Percentiles rank a stretch among this genome's conserved stretches.
phyloP scores from a whole-genome alignment of 30 jellyfish, hydroid and myxozoan species.

The Hydractinia symbiolongicarpus region DNA sequence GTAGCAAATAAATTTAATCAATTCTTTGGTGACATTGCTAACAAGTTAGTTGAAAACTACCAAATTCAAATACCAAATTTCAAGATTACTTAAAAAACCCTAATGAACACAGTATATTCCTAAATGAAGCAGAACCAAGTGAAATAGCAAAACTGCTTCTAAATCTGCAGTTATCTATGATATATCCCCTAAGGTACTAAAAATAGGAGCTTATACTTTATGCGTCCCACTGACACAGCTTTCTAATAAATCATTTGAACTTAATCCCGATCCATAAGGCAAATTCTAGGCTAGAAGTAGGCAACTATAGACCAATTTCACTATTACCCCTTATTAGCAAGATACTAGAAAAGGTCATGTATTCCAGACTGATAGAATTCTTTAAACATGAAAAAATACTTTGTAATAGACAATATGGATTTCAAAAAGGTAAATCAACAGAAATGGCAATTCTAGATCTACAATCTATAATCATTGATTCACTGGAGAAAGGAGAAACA shows the following conservation, averaged over 20 bases:
- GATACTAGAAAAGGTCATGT: constrained; percentile 39
- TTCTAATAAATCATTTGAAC: constrained; percentile 12
- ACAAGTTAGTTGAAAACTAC: no score
- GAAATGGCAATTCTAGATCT: not conserved
- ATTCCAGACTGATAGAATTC: not conserved
- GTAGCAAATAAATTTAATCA: no score
- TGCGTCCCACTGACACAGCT: constrained; percentile 33
- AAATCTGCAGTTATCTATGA: not conserved
- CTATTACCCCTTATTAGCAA: constrained; percentile 38
- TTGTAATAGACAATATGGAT: not conserved
- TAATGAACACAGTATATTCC: not conserved
- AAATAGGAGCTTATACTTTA: constrained; percentile 20
- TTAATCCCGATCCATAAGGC: constrained; percentile 45
- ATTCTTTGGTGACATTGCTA: no score
- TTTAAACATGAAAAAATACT: not conserved
- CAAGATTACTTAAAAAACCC: not conserved
- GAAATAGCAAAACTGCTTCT: not conserved
- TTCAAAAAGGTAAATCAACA: not conserved
- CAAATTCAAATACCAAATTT: no score
- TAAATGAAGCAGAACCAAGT: not conserved
- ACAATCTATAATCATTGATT: not conserved
- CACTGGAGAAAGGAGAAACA: constrained; percentile 31
- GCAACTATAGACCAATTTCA: constrained; percentile 42
- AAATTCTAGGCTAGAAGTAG: constrained; percentile 1
- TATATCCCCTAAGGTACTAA: not conserved